Evolutionary conservation across 2,797 vertebrate genomes (phyloP).

Genomic region (Salmo trutta): DNA sequence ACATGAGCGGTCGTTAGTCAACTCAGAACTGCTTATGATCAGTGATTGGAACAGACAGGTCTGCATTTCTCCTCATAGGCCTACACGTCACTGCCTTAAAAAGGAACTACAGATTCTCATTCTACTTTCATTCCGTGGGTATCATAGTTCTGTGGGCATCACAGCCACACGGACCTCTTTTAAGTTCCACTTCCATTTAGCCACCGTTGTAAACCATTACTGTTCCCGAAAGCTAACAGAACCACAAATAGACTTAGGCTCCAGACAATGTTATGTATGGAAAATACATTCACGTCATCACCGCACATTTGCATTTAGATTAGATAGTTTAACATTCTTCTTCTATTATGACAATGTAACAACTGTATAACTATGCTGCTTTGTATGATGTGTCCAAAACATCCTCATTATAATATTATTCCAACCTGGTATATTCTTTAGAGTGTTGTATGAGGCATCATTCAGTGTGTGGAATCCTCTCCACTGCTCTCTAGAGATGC

Average conservation of each 20-base stretch:
- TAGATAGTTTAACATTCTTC: neutral
- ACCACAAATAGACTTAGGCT: neutral
- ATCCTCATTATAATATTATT: neutral
- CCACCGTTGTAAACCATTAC: neutral
- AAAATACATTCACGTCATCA: neutral
- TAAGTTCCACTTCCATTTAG: neutral
- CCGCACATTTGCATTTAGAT: neutral
- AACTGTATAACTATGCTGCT: conserved; percentile 6
- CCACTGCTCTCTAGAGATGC: neutral
- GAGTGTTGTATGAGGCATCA: neutral
- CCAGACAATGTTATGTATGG: neutral
- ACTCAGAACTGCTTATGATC: conserved; percentile 16
- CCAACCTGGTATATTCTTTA: neutral
- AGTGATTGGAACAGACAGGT: conserved; percentile 2
- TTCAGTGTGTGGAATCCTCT: neutral
- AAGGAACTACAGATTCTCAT: conserved; percentile 25
- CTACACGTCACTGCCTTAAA: conserved; percentile 63
- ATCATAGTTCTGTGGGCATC: conserved; percentile 29
- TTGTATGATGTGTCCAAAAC: neutral
- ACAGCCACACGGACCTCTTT: conserved; percentile 28
- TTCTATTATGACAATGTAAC: neutral
- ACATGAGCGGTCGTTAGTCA: neutral
- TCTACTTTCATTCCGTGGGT: too few species aligned
- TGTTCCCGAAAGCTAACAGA: neutral
- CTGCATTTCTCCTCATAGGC: conserved; percentile 8